A percentile compares a stretch with the other conserved stretches of the same genome.
Conservation (phyloP, 2,888 invertebrate genomes). For the Acanthosepion esculentum region DNA sequence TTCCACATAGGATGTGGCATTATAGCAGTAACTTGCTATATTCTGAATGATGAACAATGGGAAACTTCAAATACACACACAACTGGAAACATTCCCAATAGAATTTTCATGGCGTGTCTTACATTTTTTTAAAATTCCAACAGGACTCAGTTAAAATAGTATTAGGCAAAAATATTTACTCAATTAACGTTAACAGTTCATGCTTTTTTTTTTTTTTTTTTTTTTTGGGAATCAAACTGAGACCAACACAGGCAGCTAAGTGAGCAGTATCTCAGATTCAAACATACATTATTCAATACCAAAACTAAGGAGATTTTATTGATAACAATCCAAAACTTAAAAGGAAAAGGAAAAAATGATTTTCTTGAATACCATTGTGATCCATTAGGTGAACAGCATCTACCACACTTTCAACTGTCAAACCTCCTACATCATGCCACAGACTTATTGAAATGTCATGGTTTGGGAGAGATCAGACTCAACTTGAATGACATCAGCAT, state of each 20-base stretch:
- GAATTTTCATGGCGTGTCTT: no score
- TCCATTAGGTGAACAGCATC: constrained; percentile 11
- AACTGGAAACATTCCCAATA: no score
- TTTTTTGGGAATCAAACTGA: neutral
- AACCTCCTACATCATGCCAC: neutral
- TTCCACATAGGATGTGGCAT: neutral
- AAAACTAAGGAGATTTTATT: neutral
- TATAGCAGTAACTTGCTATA: neutral
- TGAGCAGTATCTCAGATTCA: neutral
- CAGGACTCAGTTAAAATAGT: neutral
- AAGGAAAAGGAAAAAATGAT: neutral
- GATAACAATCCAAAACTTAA: constrained; percentile 3
- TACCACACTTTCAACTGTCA: neutral
- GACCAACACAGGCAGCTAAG: neutral
- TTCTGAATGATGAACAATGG: neutral
- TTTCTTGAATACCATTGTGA: constrained; percentile 33
- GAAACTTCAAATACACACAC: neutral
- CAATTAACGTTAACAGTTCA: neutral
- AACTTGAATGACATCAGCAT: neutral
- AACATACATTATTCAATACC: neutral
- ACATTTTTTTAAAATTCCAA: neutral
- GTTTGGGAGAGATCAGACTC: neutral
- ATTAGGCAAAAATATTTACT: neutral
- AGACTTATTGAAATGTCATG: constrained; percentile 4
- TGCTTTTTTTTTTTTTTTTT: neutral